Evolutionary conservation across 2,113 vertebrate genomes (phyloP), one percentile per base, ranked within the genome.

Genomic region (Coryphaenoides rupestris): DNA sequence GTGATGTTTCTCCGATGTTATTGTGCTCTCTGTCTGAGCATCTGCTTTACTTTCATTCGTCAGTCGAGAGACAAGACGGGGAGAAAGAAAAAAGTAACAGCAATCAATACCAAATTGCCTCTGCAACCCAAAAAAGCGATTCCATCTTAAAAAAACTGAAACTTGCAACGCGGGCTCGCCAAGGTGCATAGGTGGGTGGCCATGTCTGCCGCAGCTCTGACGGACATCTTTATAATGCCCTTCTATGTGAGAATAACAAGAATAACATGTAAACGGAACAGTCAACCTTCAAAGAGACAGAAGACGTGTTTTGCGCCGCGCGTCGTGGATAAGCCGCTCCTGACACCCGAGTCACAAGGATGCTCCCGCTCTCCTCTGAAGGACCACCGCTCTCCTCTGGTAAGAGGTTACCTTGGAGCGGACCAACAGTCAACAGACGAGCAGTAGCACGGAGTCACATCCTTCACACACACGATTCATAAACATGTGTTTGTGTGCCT

Each of bases 261-360:
- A 15, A 50, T 66, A 59, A 66, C 73, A 50, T 70, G 55, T 68
- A 58, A 81, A 80, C 66, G 55, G 16, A 70, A 64, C 76, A 77
- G 68, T 68, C 33, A 73, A 60, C 67, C 22, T 64, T 78, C 75
- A 75, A 79, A 68, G 72, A 47, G 55, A 19, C 60, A 68, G 14
- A 79, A 52, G 61, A 66, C 65, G 66, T 76, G 63, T 62, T 69
- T 79, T 77, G 21, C 59, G 70, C 50, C 53, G 21, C 19, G 58
- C 28, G 19, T 10, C 28, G 0, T 0, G 15, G 4, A 73, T 65
- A 66, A 78, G 79, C 78, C 66, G 65, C 78, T 59, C 65, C 57
- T 72, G 55, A 84, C 65, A 61, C 53, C 55, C 59, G 64, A 60
- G 46, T 70, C 5, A 76, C 49, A 70, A 54, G 23, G 65, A 60